phyloP scores from a whole-genome alignment of 2,797 vertebrate species.

The Lagorchestes hirsutus region DNA sequence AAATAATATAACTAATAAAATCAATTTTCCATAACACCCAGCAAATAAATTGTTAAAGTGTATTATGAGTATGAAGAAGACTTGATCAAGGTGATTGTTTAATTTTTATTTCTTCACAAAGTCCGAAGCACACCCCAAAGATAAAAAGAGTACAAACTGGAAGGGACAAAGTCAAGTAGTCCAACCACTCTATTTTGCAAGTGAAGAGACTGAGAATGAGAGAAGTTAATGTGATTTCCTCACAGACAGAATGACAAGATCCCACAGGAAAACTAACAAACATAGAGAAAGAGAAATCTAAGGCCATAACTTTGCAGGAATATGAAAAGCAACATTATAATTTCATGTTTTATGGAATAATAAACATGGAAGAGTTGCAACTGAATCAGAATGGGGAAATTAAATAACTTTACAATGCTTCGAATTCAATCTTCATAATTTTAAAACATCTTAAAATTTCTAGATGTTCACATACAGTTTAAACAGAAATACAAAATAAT shows the following conservation, averaged over 20 bases:
- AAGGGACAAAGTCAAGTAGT: background rate
- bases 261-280: background rate
- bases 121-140: background rate
- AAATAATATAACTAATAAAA: background rate
- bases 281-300: background rate
- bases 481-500: background rate
- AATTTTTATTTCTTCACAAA: background rate
- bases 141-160: background rate
- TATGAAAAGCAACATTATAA: background rate
- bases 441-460: background rate
- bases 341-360: background rate
- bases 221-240: background rate
- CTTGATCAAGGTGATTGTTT: background rate
- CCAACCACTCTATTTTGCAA: background rate
- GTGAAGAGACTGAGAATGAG: background rate
- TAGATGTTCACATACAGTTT: background rate
- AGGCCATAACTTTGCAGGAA: background rate
- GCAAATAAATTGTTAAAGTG: conserved; percentile 27
- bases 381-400: background rate
- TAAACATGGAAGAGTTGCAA: background rate
- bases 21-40: conserved; percentile 41
- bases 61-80: conserved; percentile 24
- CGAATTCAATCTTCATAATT: background rate
- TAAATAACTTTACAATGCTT: background rate
- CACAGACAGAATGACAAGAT: background rate